phyloP scores from a whole-genome alignment of 1,140 invertebrate genomes.

The Euura lappo region DNA sequence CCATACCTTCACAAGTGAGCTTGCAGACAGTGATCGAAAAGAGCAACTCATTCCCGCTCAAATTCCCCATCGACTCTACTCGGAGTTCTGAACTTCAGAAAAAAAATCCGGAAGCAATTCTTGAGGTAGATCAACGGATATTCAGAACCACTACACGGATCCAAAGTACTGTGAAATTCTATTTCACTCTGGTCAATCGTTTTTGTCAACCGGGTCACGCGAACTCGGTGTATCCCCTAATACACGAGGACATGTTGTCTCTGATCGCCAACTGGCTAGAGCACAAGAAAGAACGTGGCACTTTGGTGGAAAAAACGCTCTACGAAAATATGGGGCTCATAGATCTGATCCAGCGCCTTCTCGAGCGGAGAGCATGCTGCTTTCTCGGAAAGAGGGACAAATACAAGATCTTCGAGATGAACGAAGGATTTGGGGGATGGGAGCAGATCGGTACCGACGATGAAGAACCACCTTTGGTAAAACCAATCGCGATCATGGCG shows the following conservation, averaged over 20 bases:
- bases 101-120: slow-evolving; percentile 17
- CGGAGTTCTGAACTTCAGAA: slow-evolving; percentile 32
- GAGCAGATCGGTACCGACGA: slow-evolving; percentile 58
- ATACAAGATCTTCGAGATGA: slow-evolving; percentile 60
- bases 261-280: slow-evolving; percentile 13
- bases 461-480: slow-evolving; percentile 54
- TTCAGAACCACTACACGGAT: too few relatives aligned
- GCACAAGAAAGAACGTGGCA: slow-evolving; percentile 43
- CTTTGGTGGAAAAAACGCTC: slow-evolving; percentile 60
- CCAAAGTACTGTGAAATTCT: too few relatives aligned
- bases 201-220: not conserved
- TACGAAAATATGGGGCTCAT: slow-evolving; percentile 64
- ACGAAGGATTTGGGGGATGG: slow-evolving; percentile 59
- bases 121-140: slow-evolving; percentile 18
- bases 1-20: not conserved
- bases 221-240: slow-evolving; percentile 17
- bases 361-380: slow-evolving; percentile 63
- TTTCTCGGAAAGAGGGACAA: slow-evolving; percentile 61
- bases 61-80: slow-evolving; percentile 35
- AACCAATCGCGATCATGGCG: not conserved
- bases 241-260: slow-evolving; percentile 18
- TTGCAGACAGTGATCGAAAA: slow-evolving; percentile 27
- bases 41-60: slow-evolving; percentile 35
- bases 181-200: not conserved
- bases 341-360: slow-evolving; percentile 63